These are phyloP conservation scores for Gila orcuttii DNA, from an alignment of 2,113 vertebrate species.

Conservation along the genomic window DNA sequence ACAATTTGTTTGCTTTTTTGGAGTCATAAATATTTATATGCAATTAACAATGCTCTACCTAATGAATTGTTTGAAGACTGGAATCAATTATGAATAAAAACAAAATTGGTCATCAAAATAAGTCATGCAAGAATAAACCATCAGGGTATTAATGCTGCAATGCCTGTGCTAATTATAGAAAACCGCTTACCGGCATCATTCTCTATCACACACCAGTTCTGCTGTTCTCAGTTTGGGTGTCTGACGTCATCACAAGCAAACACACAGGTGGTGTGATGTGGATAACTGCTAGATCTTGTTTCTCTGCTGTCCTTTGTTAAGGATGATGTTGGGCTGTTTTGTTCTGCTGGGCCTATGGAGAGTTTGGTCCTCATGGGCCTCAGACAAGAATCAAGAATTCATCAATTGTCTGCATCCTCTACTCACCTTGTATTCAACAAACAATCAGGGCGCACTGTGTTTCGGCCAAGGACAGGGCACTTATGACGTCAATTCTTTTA, in stretches of 20 bases:
- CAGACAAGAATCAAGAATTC: background rate
- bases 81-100: slow-evolving; percentile 24
- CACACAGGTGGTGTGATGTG: slow-evolving; percentile 12
- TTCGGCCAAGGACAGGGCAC: slow-evolving; percentile 1
- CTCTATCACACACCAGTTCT: background rate
- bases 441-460: background rate
- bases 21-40: slow-evolving; percentile 25
- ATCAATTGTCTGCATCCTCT: background rate
- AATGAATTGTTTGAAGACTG: slow-evolving; percentile 18
- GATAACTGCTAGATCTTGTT: background rate
- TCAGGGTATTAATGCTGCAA: slow-evolving; percentile 34
- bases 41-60: slow-evolving; percentile 23
- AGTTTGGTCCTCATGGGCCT: background rate
- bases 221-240: background rate
- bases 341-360: background rate
- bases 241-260: background rate
- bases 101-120: background rate
- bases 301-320: background rate
- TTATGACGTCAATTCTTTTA: slow-evolving; percentile 1
- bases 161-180: slow-evolving; percentile 20
- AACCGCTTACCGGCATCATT: background rate
- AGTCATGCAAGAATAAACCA: slow-evolving; percentile 13
- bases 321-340: background rate
- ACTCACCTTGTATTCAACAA: background rate
- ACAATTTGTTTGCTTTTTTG: slow-evolving; percentile 21